Percentiles rank a stretch among this genome's conserved stretches.
phyloP scores from a whole-genome alignment of 2,888 invertebrate genomes.

The Agrotis ipsilon region DNA sequence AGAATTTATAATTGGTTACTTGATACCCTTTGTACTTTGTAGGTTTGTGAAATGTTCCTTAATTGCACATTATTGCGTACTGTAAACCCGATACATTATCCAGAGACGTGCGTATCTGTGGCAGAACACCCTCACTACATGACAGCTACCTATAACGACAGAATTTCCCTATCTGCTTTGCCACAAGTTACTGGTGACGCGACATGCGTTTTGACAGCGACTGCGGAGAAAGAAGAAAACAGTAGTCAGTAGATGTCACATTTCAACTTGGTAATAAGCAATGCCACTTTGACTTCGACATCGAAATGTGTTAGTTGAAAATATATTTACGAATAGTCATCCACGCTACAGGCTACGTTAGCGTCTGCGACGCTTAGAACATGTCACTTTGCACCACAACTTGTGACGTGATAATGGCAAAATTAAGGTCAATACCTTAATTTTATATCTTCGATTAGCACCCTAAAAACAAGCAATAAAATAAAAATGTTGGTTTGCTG shows the following conservation, averaged over 20 bases:
- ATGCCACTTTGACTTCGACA: too few relatives aligned
- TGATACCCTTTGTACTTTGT: slow-evolving; percentile 20
- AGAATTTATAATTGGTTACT: slow-evolving; percentile 48
- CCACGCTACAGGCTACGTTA: too few relatives aligned
- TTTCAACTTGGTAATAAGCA: too few relatives aligned
- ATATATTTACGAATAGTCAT: too few relatives aligned
- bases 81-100: slow-evolving; percentile 35
- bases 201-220: not conserved
- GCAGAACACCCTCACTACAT: slow-evolving; percentile 1
- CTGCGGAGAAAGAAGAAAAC: not conserved
- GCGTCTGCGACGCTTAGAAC: not conserved
- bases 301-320: too few relatives aligned
- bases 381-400: not conserved
- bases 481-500: too few relatives aligned
- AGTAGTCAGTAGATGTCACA: too few relatives aligned
- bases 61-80: slow-evolving; percentile 42
- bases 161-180: not conserved
- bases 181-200: not conserved
- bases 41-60: slow-evolving; percentile 16
- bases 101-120: not conserved
- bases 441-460: too few relatives aligned
- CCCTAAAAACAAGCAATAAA: too few relatives aligned
- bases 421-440: too few relatives aligned
- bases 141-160: not conserved
- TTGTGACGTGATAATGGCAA: not conserved